phyloP scores from a whole-genome alignment of 1,140 invertebrate genomes.

The Zaprionus camerounensis region DNA sequence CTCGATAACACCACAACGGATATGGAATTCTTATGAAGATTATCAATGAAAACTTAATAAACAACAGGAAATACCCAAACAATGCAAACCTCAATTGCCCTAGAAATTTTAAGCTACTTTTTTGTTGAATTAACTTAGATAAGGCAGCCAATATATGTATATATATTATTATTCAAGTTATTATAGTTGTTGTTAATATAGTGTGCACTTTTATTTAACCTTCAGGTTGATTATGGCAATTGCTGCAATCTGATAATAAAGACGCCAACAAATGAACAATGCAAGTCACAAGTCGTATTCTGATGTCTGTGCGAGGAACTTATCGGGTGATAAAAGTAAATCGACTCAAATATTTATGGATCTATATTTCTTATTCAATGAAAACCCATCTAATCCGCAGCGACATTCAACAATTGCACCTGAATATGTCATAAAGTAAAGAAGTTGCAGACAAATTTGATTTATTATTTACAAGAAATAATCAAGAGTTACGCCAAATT shows the following conservation, averaged over 20 bases:
- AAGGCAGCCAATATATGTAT: background rate
- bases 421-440: constrained; percentile 30
- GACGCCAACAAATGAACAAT: constrained; percentile 17
- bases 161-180: too few species aligned
- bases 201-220: background rate
- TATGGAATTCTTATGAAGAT: background rate
- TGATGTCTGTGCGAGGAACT: background rate
- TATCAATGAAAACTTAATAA: background rate
- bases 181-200: background rate
- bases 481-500: constrained; percentile 68
- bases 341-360: constrained; percentile 29
- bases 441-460: constrained; percentile 70
- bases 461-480: constrained; percentile 75
- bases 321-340: background rate
- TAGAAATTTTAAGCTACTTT: too few species aligned
- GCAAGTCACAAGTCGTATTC: constrained; percentile 26
- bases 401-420: constrained; percentile 28
- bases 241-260: background rate
- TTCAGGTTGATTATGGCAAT: background rate
- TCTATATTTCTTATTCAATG: constrained; percentile 18
- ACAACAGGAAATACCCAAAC: background rate
- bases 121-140: background rate
- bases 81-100: background rate
- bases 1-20: background rate
- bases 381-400: constrained; percentile 5